phyloP scores from a whole-genome alignment of 2,113 vertebrate genomes.

The Elgaria multicarinata region DNA sequence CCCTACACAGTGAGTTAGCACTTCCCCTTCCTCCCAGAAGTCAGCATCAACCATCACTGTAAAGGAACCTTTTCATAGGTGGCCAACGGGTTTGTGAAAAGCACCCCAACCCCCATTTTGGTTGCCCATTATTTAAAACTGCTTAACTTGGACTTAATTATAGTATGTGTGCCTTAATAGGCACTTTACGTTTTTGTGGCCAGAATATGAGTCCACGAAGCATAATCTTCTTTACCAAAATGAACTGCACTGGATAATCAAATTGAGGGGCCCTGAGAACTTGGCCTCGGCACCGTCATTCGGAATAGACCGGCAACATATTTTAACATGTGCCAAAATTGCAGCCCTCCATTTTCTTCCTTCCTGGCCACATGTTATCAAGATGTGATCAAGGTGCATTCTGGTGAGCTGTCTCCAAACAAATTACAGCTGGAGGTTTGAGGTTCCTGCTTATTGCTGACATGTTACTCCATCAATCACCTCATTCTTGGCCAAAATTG shows the following conservation, averaged over 20 bases:
- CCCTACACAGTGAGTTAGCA: background rate
- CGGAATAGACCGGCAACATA: conserved; percentile 34
- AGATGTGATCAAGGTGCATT: conserved; percentile 60
- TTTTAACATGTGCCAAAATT: conserved; percentile 25
- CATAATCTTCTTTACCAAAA: conserved; percentile 52
- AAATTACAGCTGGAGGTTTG: conserved; percentile 51
- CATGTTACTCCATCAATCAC: conserved; percentile 57
- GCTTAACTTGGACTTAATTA: background rate
- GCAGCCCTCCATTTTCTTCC: conserved; percentile 34
- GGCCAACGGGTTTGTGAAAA: background rate
- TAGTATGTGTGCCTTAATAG: background rate
- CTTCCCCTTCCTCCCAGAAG: background rate
- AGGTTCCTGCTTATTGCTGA: conserved; percentile 50
- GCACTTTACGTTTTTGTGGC: conserved; percentile 37
- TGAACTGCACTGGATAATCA: conserved; percentile 53
- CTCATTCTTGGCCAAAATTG: conserved; percentile 63
- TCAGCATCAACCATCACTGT: background rate
- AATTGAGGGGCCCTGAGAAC: conserved; percentile 56
- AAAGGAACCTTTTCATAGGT: background rate
- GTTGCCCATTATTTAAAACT: background rate
- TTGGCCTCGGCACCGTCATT: conserved; percentile 37
- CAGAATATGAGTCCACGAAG: conserved; percentile 36
- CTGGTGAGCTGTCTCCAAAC: conserved; percentile 53
- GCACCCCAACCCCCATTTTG: too few species aligned
- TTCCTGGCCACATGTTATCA: conserved; percentile 49